Conservation (phyloP, 1,140 invertebrate species). For the Antheraea pernyi region DNA sequence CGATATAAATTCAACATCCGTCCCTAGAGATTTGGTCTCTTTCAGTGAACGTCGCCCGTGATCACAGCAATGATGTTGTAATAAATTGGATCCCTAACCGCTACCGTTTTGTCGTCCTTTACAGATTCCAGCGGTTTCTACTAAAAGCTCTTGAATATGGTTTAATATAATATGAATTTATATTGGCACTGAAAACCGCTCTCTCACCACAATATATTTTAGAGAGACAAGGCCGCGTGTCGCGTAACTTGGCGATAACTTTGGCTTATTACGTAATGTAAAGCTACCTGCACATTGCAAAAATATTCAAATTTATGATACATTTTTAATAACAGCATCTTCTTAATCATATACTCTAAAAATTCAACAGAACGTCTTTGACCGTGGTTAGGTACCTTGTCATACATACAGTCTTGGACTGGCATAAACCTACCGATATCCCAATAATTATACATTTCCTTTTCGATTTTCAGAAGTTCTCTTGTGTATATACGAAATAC, state of each 20-base stretch:
- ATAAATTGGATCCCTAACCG: slow-evolving; percentile 24
- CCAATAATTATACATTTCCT: too few species aligned
- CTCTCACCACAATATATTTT: background rate
- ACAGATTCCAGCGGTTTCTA: background rate
- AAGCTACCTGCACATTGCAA: background rate
- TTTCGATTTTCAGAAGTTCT: too few species aligned
- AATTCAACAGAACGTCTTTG: too few species aligned
- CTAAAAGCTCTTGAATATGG: slow-evolving; percentile 1
- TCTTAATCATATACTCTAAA: too few species aligned
- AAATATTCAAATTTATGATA: background rate
- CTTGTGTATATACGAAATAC: too few species aligned
- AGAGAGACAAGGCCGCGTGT: background rate
- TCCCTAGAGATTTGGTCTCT: slow-evolving; percentile 29
- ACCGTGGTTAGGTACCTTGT: too few species aligned
- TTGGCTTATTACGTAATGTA: too few species aligned
- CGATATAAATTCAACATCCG: slow-evolving; percentile 20
- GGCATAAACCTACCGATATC: too few species aligned
- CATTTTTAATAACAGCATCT: too few species aligned
- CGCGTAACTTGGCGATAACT: background rate
- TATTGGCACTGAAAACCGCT: background rate
- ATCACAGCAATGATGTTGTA: slow-evolving; percentile 17
- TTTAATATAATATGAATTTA: slow-evolving; percentile 9
- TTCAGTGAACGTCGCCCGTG: slow-evolving; percentile 6
- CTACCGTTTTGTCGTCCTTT: background rate
- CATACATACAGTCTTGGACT: too few species aligned